Evolutionary conservation across 2,113 vertebrate genomes (phyloP), one percentile per base, ranked within the genome.

Genomic region (Chionis minor): DNA sequence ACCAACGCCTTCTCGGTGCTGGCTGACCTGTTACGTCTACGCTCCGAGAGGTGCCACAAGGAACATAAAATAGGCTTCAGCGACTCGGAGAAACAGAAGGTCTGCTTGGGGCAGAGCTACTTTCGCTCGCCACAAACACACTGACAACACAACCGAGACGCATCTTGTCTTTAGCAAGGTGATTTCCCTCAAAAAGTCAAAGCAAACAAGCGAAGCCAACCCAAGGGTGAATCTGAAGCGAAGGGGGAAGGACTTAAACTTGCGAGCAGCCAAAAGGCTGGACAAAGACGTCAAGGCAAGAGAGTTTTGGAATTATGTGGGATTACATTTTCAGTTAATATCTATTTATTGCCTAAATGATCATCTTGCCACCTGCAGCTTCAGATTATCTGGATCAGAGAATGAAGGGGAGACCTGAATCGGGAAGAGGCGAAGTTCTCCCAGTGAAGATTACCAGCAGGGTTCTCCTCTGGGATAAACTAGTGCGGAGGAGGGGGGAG

Each of bases 31-130:
- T 20, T 59, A 49, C 32, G 59, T 20, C 22, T n/a, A 5, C 4
- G 8, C 61, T 30, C 40, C 0, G 2, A 44, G 0, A n/a, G 10
- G 35, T 47, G 78, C 30, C 4, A 0, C 0, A 67, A 20, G 32
- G 28, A 66, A 56, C 17, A 71, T 33, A 67, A 67, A 86, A 12
- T 3, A 56, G 0, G 6, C 10, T 44, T 33, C 61, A 47, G 24
- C 18, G 75, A 67, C 30, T 32, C 55, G 0, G 0, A 80, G 38
- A 92, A 67, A 20, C 21, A 71, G 40, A 49, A 81, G 44, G 35
- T 42, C 11, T 28, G n/a, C 14, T 1, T 67, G 54, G 19, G 40
- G 14, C 49, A 90, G 30, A 85, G 52, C 14, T 63, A 33, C 72
- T 51, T 67, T 58, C 65, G 32, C 62, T 59, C 62, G 7, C 32